A percentile compares a stretch with the other conserved stretches of the same genome.
Evolutionary conservation across 2,113 vertebrate species (phyloP).

Genomic region (Dermatemys mawii): DNA sequence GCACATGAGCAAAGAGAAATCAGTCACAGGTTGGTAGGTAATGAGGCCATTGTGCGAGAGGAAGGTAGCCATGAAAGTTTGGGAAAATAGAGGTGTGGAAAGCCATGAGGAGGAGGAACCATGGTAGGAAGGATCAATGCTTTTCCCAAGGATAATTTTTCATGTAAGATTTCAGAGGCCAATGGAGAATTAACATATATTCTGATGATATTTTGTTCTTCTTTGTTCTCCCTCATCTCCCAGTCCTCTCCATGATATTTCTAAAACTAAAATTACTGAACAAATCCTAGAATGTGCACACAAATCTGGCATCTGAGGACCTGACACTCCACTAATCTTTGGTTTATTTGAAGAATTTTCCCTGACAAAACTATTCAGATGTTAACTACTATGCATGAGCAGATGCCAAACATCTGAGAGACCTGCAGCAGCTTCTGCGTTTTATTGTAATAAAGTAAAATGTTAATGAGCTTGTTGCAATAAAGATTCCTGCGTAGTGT

Average conservation of each 20-base stretch:
- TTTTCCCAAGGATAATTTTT: not conserved
- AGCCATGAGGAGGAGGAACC: not conserved
- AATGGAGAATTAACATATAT: not conserved
- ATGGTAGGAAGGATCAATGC: not conserved
- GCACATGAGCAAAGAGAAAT: not conserved
- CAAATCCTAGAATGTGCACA: not conserved
- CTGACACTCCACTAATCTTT: not conserved
- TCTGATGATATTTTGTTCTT: not conserved
- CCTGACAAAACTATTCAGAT: not conserved
- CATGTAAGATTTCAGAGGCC: not conserved
- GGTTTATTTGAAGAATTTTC: not conserved
- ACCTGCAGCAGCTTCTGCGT: not conserved
- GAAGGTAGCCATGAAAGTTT: not conserved
- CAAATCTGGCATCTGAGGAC: not conserved
- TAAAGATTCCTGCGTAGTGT: not conserved
- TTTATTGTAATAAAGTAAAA: not conserved
- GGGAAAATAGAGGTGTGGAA: not conserved
- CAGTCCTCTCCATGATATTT: not conserved
- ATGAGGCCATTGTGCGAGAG: not conserved
- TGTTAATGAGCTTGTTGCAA: fast-evolving
- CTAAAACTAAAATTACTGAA: not conserved
- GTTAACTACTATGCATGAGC: fast-evolving
- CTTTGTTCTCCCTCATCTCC: not conserved
- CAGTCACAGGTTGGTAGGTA: not conserved
- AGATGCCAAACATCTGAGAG: not conserved